Evolutionary conservation across 2,888 invertebrate genomes (phyloP).

Genomic region (Gasteruption jaculator): DNA sequence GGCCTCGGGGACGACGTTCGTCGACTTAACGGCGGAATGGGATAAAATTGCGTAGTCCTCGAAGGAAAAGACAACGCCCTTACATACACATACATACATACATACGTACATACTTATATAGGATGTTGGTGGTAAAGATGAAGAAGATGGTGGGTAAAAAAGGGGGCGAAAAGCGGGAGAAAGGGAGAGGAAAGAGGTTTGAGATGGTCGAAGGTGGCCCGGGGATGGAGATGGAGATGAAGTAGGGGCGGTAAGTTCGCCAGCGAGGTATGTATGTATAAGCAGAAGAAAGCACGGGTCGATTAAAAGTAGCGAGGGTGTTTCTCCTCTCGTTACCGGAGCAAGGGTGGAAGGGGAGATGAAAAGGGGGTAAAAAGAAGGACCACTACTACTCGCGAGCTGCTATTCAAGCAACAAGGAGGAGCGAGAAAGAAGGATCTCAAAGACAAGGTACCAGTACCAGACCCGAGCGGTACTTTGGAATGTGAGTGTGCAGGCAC

Average conservation of each 20-base stretch:
- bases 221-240: constrained; percentile 21
- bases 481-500: too few relatives aligned
- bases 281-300: constrained; percentile 53
- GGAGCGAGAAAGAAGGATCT: constrained; percentile 27
- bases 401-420: constrained; percentile 14
- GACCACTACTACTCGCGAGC: constrained; percentile 15
- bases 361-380: constrained; percentile 14
- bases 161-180: constrained; percentile 25
- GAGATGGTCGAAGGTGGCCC: constrained; percentile 26
- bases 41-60: too few relatives aligned
- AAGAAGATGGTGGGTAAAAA: constrained; percentile 4
- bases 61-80: constrained; percentile 53
- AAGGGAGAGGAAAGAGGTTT: constrained; percentile 28
- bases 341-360: constrained; percentile 22
- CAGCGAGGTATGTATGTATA: constrained; percentile 49
- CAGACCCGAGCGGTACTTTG: too few relatives aligned
- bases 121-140: constrained; percentile 27
- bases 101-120: constrained; percentile 29
- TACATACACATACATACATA: constrained; percentile 32
- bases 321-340: constrained; percentile 52
- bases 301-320: constrained; percentile 54
- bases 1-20: too few relatives aligned
- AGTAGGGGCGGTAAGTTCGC: constrained; percentile 26
- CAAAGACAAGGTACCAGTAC: too few relatives aligned
- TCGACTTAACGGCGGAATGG: too few relatives aligned